Percentiles rank a stretch among this genome's conserved stretches.
These are phyloP conservation scores for Accipiter virgatus DNA, from an alignment of 2,113 vertebrate species.

Conservation along the genomic window DNA sequence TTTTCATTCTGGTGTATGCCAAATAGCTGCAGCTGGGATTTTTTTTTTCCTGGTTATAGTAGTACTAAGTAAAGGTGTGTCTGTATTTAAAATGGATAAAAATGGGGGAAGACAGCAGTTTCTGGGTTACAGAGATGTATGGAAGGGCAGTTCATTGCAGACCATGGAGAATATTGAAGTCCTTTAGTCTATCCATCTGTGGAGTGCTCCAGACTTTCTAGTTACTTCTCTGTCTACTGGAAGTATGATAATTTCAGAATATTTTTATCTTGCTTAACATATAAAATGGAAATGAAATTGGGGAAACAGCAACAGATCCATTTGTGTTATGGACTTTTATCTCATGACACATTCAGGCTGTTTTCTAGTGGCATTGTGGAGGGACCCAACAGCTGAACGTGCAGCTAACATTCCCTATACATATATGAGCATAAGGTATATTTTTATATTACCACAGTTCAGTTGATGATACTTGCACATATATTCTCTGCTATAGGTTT, in stretches of 20 bases:
- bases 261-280: not conserved
- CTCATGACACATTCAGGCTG: not conserved
- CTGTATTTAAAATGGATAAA: not conserved
- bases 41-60: not conserved
- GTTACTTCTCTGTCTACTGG: not conserved
- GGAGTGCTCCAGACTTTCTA: not conserved
- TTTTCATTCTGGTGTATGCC: not conserved
- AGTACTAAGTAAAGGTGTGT: not conserved
- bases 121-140: not conserved
- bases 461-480: not conserved
- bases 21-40: not conserved
- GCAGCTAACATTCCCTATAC: not conserved
- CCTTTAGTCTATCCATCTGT: not conserved
- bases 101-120: not conserved
- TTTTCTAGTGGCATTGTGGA: not conserved
- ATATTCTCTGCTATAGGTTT: not conserved
- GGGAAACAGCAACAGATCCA: not conserved
- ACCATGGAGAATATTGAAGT: not conserved
- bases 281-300: not conserved
- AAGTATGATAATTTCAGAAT: not conserved
- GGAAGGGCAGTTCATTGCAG: not conserved
- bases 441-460: not conserved
- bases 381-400: fast-evolving
- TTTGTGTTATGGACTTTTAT: not conserved
- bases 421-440: not conserved